These are phyloP conservation scores for Hyalella azteca DNA, from an alignment of 2,888 invertebrate genomes.

Conservation along the genomic window DNA sequence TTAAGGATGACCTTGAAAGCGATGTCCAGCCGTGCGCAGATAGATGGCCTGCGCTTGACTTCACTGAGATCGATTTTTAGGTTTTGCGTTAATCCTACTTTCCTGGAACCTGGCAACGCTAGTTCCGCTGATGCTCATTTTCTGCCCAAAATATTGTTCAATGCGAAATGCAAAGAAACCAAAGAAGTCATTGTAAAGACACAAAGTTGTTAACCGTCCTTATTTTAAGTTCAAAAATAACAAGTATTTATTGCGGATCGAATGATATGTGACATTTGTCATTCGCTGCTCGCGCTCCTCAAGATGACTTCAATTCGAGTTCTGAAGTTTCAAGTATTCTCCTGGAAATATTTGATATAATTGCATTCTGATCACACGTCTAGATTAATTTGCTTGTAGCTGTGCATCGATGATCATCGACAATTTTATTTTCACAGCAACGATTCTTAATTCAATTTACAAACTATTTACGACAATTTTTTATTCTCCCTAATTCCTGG, in stretches of 20 bases:
- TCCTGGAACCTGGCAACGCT: too few relatives aligned
- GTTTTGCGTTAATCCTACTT: too few relatives aligned
- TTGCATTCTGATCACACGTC: background rate
- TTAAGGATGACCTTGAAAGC: background rate
- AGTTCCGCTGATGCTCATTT: background rate
- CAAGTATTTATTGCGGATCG: too few relatives aligned
- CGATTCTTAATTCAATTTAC: background rate
- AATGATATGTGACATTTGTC: too few relatives aligned
- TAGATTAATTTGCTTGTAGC: background rate
- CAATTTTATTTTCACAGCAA: background rate
- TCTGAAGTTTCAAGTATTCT: too few relatives aligned
- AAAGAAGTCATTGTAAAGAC: background rate
- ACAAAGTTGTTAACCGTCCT: background rate
- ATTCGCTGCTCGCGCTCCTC: too few relatives aligned
- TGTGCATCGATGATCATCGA: background rate
- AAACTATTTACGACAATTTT: background rate
- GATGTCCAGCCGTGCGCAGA: background rate
- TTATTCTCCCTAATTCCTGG: background rate
- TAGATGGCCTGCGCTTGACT: background rate
- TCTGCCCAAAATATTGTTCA: background rate
- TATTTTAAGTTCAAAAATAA: too few relatives aligned
- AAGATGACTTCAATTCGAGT: too few relatives aligned
- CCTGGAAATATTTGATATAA: too few relatives aligned
- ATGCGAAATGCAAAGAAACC: too few relatives aligned
- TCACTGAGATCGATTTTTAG: too few relatives aligned